Conservation (phyloP, 2,797 vertebrate species). For the Anableps anableps region DNA sequence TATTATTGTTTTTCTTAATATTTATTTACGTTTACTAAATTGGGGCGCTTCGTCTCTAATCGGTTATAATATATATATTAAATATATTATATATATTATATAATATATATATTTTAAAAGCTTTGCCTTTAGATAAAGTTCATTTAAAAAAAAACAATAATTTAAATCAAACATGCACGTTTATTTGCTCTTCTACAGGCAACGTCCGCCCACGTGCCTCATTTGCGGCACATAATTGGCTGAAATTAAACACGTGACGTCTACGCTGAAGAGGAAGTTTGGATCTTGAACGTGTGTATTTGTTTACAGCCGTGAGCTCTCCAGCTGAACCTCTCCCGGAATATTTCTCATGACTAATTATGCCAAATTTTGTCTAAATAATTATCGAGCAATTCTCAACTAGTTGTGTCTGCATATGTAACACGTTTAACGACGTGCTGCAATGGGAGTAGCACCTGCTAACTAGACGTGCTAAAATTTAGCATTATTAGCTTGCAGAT, state of each 20-base stretch:
- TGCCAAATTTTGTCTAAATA: neutral
- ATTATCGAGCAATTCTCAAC: accelerated
- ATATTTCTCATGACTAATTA: neutral
- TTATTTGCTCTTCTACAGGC: neutral
- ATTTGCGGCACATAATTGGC: constrained; percentile 48
- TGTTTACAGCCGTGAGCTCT: constrained; percentile 63
- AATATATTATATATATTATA: neutral
- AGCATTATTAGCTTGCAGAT: constrained; percentile 32
- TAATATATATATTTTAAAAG: neutral
- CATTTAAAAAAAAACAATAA: too few species aligned
- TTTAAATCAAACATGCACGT: neutral
- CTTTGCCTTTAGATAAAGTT: neutral
- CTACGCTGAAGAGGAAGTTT: constrained; percentile 57
- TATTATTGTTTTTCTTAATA: too few species aligned
- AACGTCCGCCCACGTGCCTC: neutral
- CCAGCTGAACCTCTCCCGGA: neutral
- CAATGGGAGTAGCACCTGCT: constrained; percentile 12
- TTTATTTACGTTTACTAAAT: neutral
- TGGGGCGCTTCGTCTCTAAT: neutral
- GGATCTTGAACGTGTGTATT: constrained; percentile 47
- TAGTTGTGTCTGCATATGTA: accelerated
- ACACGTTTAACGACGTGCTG: neutral
- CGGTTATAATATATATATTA: neutral
- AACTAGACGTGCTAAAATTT: constrained; percentile 51
- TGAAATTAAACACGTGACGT: constrained; percentile 46